These are phyloP conservation scores for Pollicipes pollicipes DNA, from an alignment of 1,140 invertebrate genomes.

Conservation along the genomic window DNA sequence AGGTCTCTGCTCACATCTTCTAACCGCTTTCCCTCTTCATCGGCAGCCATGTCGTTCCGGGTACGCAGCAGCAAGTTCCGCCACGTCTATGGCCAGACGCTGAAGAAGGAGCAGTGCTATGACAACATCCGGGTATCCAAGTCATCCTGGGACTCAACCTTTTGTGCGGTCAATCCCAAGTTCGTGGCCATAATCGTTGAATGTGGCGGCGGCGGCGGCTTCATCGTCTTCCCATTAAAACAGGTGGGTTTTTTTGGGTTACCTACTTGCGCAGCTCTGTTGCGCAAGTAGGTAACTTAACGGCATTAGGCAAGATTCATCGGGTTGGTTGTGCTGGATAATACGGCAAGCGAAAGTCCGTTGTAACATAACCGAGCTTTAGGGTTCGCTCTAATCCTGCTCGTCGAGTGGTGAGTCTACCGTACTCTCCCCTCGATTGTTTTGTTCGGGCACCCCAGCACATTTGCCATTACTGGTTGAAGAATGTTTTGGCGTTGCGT, in stretches of 20 bases:
- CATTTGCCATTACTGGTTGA: no score
- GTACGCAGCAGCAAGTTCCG: constrained; percentile 94
- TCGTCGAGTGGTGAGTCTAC: no score
- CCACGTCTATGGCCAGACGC: constrained; percentile 90
- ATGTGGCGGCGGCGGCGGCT: constrained; percentile 93
- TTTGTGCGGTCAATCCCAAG: constrained; percentile 97
- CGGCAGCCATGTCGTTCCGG: constrained; percentile 66
- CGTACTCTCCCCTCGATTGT: no score
- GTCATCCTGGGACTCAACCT: constrained; percentile 95
- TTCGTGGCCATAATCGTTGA: constrained; percentile 98
- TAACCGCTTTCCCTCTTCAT: constrained; percentile 8
- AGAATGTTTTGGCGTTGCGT: no score
- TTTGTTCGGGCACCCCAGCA: no score
- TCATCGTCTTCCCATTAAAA: constrained; percentile 88
- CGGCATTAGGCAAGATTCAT: no score
- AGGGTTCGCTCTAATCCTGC: no score
- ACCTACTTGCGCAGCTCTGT: no score
- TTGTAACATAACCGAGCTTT: no score
- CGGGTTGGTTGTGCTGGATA: no score
- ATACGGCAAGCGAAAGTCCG: no score
- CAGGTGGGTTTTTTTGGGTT: constrained; percentile 64
- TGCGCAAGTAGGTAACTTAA: no score
- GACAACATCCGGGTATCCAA: constrained; percentile 97
- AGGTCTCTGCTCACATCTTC: constrained; percentile 4
- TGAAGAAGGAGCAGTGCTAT: constrained; percentile 96